Conservation (phyloP, 1,140 invertebrate genomes). For the Drosophila punjabiensis region DNA sequence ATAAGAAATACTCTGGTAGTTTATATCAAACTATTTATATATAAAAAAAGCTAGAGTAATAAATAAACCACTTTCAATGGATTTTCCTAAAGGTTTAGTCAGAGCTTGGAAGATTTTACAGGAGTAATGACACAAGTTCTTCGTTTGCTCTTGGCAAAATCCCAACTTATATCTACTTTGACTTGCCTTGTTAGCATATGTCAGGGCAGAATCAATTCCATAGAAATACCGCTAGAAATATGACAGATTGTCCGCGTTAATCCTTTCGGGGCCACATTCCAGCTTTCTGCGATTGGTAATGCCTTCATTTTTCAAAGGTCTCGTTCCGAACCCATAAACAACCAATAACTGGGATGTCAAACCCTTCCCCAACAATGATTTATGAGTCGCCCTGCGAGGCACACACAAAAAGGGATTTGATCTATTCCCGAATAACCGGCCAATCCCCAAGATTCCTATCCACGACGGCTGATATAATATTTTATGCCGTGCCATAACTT, state of each 20-base stretch:
- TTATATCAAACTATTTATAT: neutral
- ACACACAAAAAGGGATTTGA: conserved; percentile 28
- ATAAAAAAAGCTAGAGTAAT: no score
- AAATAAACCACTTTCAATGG: neutral
- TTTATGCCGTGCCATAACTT: conserved; percentile 38
- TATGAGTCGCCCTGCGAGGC: conserved; percentile 2
- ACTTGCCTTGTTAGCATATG: conserved; percentile 28
- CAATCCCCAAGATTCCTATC: conserved; percentile 36
- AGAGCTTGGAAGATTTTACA: neutral
- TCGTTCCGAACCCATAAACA: conserved; percentile 25
- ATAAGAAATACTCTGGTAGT: neutral
- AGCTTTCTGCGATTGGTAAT: conserved; percentile 7
- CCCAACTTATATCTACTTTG: conserved; percentile 1
- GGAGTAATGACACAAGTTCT: neutral
- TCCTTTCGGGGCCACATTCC: conserved; percentile 29
- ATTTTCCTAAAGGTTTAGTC: neutral
- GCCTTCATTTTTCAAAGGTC: conserved; percentile 32
- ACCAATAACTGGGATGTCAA: conserved; percentile 43
- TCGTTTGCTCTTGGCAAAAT: neutral
- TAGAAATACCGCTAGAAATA: conserved; percentile 1
- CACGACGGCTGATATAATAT: conserved; percentile 37
- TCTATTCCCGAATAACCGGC: conserved; percentile 15
- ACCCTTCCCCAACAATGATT: conserved; percentile 35
- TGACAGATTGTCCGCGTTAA: conserved; percentile 45
- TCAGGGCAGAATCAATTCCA: neutral